Evolutionary conservation across 2,113 vertebrate species (phyloP), one percentile per base, ranked within the genome.

Genomic region (Heteronetta atricapilla): DNA sequence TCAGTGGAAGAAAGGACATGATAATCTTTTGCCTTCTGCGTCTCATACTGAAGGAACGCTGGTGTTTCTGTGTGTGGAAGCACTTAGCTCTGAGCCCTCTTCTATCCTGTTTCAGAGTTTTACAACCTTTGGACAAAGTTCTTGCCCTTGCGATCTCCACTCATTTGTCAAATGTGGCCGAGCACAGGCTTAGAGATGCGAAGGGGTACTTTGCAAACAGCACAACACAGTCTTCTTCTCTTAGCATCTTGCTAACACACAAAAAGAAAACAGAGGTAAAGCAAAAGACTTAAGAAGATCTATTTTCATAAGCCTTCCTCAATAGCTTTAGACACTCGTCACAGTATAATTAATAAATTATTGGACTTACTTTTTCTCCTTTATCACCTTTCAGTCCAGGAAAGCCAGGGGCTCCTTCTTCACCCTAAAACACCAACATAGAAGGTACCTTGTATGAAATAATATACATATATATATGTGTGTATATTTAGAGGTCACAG

Each of bases 331-430:
- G 52, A 67, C 76, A 48, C 13, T 67, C 63, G 56, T 52, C 26
- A 68, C 11, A 18, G 4, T 11, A 2, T 34, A 77, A 75, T 34
- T 69, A 77, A 60, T 31, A 34, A 88, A 63, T 3, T 26, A 15
- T 48, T 2, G 3, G 28, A 64, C 66, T 98, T 97, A 99, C 99
- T 98, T 98, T 98, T 97, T 99, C 98, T 97, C 99, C 99, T 96
- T 97, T 98, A 44, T 97, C 97, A 59, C 98, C 99, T 96, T 94
- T 97, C 77, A 96, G 70, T 83, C 99, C 98, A 96, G 97, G 94
- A 92, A 98, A 97, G 31, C 99, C 99, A 22, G 97, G 94, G 6
- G 73, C 70, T 28, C 99, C 99, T 76, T 88, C 92, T 93, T 98
- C 98, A 76, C 99, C 99, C 99, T 99, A 74, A 11, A 93, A 64